phyloP scores from a whole-genome alignment of 37 sponge, comb jelly and placozoan genomes.

The Eunapius fragilis region DNA sequence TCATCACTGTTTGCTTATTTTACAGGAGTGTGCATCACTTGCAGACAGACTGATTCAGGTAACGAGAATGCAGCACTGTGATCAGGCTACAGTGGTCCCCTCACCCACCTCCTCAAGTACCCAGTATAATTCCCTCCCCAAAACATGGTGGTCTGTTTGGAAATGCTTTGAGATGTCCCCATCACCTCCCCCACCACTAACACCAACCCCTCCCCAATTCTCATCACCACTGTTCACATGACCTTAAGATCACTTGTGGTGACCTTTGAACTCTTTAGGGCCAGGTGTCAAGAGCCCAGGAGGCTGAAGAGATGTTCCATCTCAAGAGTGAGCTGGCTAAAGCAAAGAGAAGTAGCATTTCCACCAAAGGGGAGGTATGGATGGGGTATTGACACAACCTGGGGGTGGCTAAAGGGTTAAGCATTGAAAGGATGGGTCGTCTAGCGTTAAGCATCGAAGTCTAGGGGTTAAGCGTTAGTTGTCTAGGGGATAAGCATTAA shows the following conservation, averaged over 20 bases:
- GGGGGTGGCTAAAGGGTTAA: not conserved
- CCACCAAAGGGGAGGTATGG: slow-evolving; percentile 5
- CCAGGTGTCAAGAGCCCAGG: slow-evolving; percentile 84
- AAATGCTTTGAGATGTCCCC: too few species aligned
- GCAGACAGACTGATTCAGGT: slow-evolving; percentile 76
- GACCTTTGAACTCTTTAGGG: slow-evolving; percentile 25
- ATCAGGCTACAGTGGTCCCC: too few species aligned
- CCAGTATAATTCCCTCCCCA: too few species aligned
- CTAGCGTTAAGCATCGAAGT: too few species aligned
- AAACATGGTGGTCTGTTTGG: too few species aligned
- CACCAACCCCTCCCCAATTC: not conserved
- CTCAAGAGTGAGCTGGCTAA: slow-evolving; percentile 72
- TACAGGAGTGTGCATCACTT: slow-evolving; percentile 77
- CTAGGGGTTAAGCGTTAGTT: not conserved
- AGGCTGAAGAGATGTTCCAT: slow-evolving; percentile 82
- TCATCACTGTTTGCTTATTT: not conserved
- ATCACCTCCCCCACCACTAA: too few species aligned
- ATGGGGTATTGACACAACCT: not conserved
- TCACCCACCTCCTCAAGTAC: too few species aligned
- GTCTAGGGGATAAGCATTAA: too few species aligned
- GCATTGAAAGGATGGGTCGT: not conserved
- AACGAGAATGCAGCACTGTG: not conserved
- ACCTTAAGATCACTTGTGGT: not conserved
- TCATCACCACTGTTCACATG: not conserved
- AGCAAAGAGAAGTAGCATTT: slow-evolving; percentile 41